Base-by-base conservation (phyloP, 2,113 vertebrate species). In the Hucho hucho region DNA sequence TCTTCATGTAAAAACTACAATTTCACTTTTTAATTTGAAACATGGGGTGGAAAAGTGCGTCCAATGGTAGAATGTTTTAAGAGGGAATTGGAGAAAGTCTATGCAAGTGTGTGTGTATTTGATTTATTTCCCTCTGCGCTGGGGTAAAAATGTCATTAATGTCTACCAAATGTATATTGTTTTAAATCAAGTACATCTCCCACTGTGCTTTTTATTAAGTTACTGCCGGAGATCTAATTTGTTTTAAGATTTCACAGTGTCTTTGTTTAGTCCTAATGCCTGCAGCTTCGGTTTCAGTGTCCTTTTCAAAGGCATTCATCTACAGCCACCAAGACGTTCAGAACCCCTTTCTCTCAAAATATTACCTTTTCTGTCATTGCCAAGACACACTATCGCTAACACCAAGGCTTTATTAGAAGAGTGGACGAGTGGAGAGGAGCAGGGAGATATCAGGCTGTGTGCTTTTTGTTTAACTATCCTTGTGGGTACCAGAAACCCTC, bases 161-260 rank as follows among this genome's bases (percentile, higher is more conserved):
- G 76, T 85, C 82, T 75, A 25, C 75, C 80, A 75, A 75, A 82
- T 91, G 84, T 89, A 83, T 89, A 81, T 91, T 90, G 79, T 89
- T 89, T 89, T 89, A 89, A 88, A 89, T 91, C 75, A 87, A 86
- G 77, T 74, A 53, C 47, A 74, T 75, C 86, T 90, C 89, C 86
- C 73, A 61, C 86, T 79, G 84, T 74, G 86, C 79, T 78, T 76
- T 82, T 89, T 86, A 91, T 89, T 86, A 88, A 89, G 88, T 89
- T 83, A 89, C 80, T 68, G 77, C 69, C 86, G 25, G 74, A 74
- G 24, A 78, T 86, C 82, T 82, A 78, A 87, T 89, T 86, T 88
- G 87, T 89, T 89, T 87, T 66, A 83, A 80, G 73, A 79, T 87
- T 87, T 92, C 82, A 79, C 79, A 64, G 77, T 12, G 68, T 85